Evolutionary conservation across 92 coral and sea anemone species (phyloP), one percentile per base, ranked within the genome.

Genomic region (Muricea muricata): DNA sequence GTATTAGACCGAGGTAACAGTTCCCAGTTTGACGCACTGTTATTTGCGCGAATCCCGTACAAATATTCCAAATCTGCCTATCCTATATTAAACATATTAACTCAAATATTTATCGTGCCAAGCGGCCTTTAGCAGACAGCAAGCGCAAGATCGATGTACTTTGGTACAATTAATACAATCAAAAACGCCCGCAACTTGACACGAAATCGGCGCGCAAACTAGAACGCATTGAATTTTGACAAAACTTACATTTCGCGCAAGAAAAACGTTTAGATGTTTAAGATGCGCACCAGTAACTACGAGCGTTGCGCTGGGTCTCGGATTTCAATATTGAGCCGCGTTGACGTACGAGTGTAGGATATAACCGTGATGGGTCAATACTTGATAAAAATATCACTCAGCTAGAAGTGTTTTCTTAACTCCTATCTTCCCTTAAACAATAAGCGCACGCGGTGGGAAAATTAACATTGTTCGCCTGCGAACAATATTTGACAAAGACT

Each of bases 51-150:
- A 75, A 47, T n/a, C n/a, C n/a, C n/a, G 65, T 48, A 66, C 52
- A 75, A 75, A 75, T 75, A 75, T n/a, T n/a, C 65, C 65, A 75
- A 35, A 12, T 26, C 28, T 28, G 23, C 65, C 33, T 31, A 52
- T 28, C 50, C 20, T n/a, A 26, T 75, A 75, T 75, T 75, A 75
- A 75, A 48, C 80, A 14, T 48, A 75, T 75, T 75, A 75, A 75
- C 14, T 50, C 20, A 57, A 35, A 75, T 75, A 54, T 57, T 75
- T 75, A 37, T 28, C 57, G 24, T 75, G 65, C 80, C 66, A 48
- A 28, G 70, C 70, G 35, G 2, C 34, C 37, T 63, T 63, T 30
- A 63, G 37, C 21, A 9, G 28, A 2, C 3, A 20, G n/a, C 15
- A 63, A 63, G 28, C 70, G 3, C 30, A 8, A 25, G 9, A 37